Base-by-base conservation (phyloP, 1,140 invertebrate genomes). In the Eulimnadia texana region DNA sequence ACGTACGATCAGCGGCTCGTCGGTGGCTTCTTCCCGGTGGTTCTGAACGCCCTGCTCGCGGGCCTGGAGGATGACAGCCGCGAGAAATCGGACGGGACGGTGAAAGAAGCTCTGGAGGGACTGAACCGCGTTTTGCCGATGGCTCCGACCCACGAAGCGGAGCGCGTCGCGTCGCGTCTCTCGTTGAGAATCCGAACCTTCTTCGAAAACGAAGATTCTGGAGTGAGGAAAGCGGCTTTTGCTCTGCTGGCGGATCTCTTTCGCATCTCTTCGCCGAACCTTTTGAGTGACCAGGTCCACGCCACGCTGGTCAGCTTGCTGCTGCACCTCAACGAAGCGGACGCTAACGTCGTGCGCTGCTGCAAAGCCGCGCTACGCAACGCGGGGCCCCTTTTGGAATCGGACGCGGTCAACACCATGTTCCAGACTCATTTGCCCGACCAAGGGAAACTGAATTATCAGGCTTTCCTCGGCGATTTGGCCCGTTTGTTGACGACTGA, bases 61-160 rank as follows among this genome's bases (percentile, higher is more conserved):
- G 52, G 52, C 22, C 22, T 54, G 19, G 52, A 54, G 28, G 52
- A 54, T 25, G 52, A 54, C 3, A 10, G 52, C 0, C 52, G 52
- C 10, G 52, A 54, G 28, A 23, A 23, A 3, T 16, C 24, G 13
- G 52, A 54, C 20, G 55, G 55, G 1, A 57, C 55, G 16, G 55
- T 20, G 3, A 57, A 20, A 33, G 55, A 57, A 57, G 55, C 55
- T 3, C 27, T 57, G 11, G 55, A 57, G 33, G 55, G 55, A 57
- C 28, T 57, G 55, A 10, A 29, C 1, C 55, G 55, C 2, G 27
- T 57, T 10, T 27, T 57, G 27, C 55, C 55, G 2, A 33, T 57
- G 22, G 55, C 33, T 25, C 33, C 55, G 25, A 3, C 28, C 10
- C 3, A 10, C 20, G 55, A 57, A 57, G 55, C 33, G 10, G 55